Evolutionary conservation across 2,888 invertebrate species (phyloP).

Genomic region (Carcina quercana): DNA sequence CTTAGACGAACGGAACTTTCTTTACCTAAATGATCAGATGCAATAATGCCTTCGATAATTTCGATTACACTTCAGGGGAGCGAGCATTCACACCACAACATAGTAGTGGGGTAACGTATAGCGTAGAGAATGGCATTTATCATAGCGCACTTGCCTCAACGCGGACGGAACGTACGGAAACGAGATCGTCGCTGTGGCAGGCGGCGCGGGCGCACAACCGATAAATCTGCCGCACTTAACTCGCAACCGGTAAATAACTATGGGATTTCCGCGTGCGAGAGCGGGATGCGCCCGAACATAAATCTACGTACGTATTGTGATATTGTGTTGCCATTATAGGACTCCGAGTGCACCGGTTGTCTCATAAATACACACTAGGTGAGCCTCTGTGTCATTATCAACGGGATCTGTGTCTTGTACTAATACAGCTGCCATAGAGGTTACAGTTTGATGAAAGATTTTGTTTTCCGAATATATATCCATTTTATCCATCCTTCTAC

Average conservation of each 20-base stretch:
- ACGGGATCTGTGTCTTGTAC: conserved; percentile 27
- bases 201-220: conserved; percentile 40
- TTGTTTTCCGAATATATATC: neutral
- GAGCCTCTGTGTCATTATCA: conserved; percentile 31
- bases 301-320: conserved; percentile 73
- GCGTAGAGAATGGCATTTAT: conserved; percentile 32
- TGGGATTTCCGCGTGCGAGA: conserved; percentile 73
- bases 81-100: no score
- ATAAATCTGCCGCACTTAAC: conserved; percentile 74
- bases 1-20: no score
- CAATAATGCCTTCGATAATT: no score
- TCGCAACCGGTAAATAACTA: conserved; percentile 74
- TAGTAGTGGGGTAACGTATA: conserved; percentile 41
- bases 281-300: conserved; percentile 67
- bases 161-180: conserved; percentile 49
- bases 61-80: no score
- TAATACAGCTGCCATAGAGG: no score
- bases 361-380: conserved; percentile 58
- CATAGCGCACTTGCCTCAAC: conserved; percentile 33
- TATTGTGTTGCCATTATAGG: conserved; percentile 73
- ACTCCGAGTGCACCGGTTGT: conserved; percentile 52
- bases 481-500: no score
- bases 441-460: neutral
- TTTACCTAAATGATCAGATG: no score
- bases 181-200: conserved; percentile 59